phyloP scores from a whole-genome alignment of 2,113 vertebrate species.

The Onychostruthus taczanowskii region DNA sequence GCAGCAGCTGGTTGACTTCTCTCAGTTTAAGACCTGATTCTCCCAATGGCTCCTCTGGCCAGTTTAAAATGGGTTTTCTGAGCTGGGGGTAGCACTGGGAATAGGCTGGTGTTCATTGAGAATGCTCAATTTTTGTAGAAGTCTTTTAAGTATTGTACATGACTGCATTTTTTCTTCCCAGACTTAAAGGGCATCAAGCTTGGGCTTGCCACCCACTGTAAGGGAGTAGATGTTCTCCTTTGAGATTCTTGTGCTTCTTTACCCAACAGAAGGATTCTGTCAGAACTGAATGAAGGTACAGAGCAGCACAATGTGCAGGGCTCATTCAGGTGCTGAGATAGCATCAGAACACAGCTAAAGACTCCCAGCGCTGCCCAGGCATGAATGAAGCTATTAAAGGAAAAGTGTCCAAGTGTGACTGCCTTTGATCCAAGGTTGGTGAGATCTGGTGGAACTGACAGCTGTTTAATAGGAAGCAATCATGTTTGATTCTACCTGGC shows the following conservation, averaged over 20 bases:
- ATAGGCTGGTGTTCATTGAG: background rate
- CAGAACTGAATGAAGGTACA: background rate
- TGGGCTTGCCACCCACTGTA: background rate
- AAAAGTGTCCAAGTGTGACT: constrained; percentile 45
- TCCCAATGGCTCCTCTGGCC: background rate
- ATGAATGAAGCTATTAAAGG: constrained; percentile 6
- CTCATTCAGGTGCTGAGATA: background rate
- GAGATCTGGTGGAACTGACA: constrained; percentile 29
- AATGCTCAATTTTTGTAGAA: background rate
- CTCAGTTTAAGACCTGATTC: background rate
- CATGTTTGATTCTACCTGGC: background rate
- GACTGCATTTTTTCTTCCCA: background rate
- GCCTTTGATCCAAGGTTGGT: constrained; percentile 30
- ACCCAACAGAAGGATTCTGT: background rate
- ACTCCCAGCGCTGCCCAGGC: background rate
- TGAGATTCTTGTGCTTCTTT: background rate
- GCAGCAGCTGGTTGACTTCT: background rate
- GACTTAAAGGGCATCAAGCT: background rate
- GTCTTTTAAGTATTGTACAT: rapidly evolving
- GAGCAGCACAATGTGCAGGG: background rate
- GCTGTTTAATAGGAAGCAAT: constrained; percentile 18
- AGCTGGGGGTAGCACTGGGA: background rate
- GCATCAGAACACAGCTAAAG: background rate
- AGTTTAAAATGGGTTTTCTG: background rate
- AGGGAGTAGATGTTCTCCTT: background rate